Conservation (phyloP, 2,113 vertebrate genomes). For the Alligator mississippiensis region DNA sequence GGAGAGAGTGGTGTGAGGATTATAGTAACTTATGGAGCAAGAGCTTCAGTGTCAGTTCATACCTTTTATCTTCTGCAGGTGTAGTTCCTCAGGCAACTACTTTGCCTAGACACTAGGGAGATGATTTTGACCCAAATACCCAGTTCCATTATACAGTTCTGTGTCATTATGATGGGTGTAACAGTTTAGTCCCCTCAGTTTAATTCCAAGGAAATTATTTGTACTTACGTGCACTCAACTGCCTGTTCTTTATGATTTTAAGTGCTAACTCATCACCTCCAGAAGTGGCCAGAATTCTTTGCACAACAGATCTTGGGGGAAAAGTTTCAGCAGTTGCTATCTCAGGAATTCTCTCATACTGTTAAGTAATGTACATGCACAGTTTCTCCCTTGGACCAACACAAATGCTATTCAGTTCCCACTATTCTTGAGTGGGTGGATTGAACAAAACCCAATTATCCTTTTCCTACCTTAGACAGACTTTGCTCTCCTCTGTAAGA, state of each 20-base stretch:
- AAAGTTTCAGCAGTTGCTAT: background rate
- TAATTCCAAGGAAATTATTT: conserved; percentile 33
- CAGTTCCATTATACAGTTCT: background rate
- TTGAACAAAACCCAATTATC: background rate
- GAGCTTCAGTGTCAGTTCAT: background rate
- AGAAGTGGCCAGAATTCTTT: conserved; percentile 54
- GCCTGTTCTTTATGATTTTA: conserved; percentile 54
- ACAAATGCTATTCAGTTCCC: background rate
- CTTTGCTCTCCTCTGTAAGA: background rate
- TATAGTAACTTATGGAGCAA: background rate
- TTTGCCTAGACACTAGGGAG: background rate
- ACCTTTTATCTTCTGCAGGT: background rate
- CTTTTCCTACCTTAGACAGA: background rate
- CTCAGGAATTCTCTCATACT: background rate
- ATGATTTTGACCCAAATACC: background rate
- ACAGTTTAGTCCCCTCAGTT: conserved; percentile 35
- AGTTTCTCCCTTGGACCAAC: background rate
- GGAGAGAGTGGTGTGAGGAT: background rate
- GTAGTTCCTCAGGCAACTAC: background rate
- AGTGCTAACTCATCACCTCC: conserved; percentile 42
- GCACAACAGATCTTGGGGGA: background rate
- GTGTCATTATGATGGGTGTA: conserved; percentile 33
- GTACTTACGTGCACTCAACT: conserved; percentile 55
- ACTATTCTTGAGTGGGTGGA: background rate
- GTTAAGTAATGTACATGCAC: background rate